These are phyloP conservation scores for Centrocercus urophasianus DNA, from an alignment of 2,113 vertebrate genomes.

Conservation along the genomic window DNA sequence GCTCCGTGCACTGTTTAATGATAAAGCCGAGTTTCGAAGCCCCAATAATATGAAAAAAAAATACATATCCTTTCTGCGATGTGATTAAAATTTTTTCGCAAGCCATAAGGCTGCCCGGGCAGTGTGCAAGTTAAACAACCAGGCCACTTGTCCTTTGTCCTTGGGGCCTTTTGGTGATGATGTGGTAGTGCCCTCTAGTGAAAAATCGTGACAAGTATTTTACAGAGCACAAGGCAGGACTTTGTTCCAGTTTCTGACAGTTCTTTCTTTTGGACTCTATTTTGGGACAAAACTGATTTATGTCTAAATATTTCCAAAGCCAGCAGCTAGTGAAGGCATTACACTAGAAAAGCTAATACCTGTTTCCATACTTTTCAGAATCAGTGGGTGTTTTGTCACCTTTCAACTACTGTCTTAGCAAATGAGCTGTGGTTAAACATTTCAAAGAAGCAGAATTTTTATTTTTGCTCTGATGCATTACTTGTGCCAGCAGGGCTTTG, in stretches of 20 bases:
- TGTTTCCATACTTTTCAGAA: background rate
- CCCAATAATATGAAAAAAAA: background rate
- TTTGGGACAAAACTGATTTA: constrained; percentile 24
- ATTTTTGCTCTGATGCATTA: background rate
- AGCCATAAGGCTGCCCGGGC: background rate
- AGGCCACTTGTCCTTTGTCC: constrained; percentile 76
- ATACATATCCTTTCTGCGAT: background rate
- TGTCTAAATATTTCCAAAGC: constrained; percentile 48
- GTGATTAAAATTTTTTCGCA: constrained; percentile 48
- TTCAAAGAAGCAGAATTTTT: constrained; percentile 42
- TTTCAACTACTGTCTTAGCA: constrained; percentile 5
- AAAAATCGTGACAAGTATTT: constrained; percentile 62
- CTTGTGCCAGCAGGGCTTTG: constrained; percentile 64
- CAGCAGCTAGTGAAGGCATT: background rate
- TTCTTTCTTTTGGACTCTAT: constrained; percentile 1
- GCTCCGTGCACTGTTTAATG: constrained; percentile 7
- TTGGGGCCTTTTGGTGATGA: constrained; percentile 77
- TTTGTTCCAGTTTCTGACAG: background rate
- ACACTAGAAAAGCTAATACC: background rate
- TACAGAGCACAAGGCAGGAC: background rate
- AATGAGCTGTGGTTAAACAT: background rate
- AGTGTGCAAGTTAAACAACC: constrained; percentile 47
- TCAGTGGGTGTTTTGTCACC: constrained; percentile 6
- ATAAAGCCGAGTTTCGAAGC: background rate
- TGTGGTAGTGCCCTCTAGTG: constrained; percentile 98